Conservation (phyloP, 1,140 invertebrate species). For the Cyrtorhinus lividipennis region DNA sequence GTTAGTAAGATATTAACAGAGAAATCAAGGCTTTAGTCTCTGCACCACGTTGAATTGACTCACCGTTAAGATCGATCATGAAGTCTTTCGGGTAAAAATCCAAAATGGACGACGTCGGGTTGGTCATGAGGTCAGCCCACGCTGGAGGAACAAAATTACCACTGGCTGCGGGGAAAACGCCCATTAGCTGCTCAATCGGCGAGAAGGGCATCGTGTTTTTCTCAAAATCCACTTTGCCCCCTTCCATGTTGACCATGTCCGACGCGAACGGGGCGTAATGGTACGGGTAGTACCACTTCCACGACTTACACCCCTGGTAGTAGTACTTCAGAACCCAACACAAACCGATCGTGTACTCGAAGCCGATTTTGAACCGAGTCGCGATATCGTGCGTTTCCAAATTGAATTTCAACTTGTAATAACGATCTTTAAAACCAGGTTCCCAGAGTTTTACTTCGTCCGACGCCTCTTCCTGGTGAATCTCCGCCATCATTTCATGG, state of each 20-base stretch:
- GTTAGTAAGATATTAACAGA: too few species aligned
- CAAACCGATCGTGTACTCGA: conserved; percentile 87
- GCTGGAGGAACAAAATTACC: conserved; percentile 80
- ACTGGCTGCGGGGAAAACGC: conserved; percentile 96
- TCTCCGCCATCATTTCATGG: conserved; percentile 7
- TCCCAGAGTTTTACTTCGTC: conserved; percentile 96
- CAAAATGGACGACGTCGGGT: conserved; percentile 87
- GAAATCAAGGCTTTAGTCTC: too few species aligned
- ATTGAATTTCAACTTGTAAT: conserved; percentile 96
- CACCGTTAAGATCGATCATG: conserved; percentile 94
- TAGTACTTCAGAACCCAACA: conserved; percentile 98
- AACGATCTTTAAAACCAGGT: conserved; percentile 93
- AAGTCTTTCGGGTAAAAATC: conserved; percentile 99
- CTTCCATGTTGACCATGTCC: conserved; percentile 86
- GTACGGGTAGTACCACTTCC: conserved; percentile 99
- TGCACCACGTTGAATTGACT: too few species aligned
- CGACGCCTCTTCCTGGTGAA: conserved; percentile 50
- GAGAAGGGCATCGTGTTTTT: conserved; percentile 83
- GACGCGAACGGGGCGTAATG: conserved; percentile 99
- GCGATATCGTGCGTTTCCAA: conserved; percentile 61
- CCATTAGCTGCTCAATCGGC: conserved; percentile 97
- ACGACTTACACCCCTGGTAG: conserved; percentile 97
- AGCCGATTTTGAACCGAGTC: conserved; percentile 70
- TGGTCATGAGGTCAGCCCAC: conserved; percentile 89
- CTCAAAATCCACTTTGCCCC: conserved; percentile 75